These are phyloP conservation scores for Drosophila ochracea DNA, from an alignment of 2,888 invertebrate genomes.

Conservation along the genomic window DNA sequence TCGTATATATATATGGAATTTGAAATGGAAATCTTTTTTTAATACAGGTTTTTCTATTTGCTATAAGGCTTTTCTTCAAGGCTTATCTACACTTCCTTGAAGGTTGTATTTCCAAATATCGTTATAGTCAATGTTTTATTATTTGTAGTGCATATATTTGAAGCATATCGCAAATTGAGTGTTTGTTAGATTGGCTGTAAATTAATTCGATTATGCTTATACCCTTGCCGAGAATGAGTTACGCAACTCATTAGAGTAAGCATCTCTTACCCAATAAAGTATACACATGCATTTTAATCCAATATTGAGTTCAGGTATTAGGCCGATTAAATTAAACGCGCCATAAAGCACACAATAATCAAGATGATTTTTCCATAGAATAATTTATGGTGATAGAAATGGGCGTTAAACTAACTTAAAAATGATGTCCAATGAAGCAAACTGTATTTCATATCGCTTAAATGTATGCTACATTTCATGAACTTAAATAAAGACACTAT, in stretches of 20 bases:
- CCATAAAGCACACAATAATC: background rate
- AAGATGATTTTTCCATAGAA: background rate
- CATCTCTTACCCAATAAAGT: background rate
- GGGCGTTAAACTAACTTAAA: background rate
- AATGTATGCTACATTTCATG: conserved; percentile 48
- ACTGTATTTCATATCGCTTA: conserved; percentile 35
- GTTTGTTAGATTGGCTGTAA: background rate
- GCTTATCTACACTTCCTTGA: background rate
- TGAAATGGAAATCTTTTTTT: background rate
- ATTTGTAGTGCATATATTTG: background rate
- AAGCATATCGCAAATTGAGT: background rate
- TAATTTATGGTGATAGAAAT: background rate
- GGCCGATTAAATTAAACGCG: background rate
- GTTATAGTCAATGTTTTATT: background rate
- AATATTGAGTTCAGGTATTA: background rate
- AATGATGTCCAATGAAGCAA: background rate
- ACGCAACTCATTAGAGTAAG: background rate
- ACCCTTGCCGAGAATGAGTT: background rate
- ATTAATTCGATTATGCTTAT: too few species aligned
- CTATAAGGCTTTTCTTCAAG: background rate
- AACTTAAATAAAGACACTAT: background rate
- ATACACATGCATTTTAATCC: background rate
- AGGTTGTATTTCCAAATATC: background rate
- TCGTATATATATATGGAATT: background rate
- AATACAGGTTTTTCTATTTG: background rate